Base-by-base conservation (phyloP, 2,797 vertebrate species). In the Cetoscarus ocellatus region DNA sequence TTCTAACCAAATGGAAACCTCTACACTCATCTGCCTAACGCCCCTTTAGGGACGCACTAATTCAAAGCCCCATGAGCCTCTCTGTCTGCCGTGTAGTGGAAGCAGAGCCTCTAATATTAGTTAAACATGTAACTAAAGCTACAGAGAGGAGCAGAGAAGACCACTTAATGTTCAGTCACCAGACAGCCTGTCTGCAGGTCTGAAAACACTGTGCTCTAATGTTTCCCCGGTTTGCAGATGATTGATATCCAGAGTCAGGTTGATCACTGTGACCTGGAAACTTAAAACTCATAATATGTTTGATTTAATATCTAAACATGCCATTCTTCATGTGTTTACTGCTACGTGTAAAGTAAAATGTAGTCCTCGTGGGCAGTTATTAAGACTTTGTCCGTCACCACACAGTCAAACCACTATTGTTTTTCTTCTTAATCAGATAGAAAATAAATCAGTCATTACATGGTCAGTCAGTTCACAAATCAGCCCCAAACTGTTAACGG, bases 171-270 rank as follows among this genome's bases (percentile, higher is more conserved):
- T 12, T 11, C 71, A 34, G 79, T 47, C 77, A 72, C 70, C 82
- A 83, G 85, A 72, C 75, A 64, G 79, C 67, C 75, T 81, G 80
- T 61, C 80, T 62, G 78, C 70, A 34, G 49, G 3, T 8, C 69
- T 1, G 13, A 19, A 14, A 38, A 69, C 7, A 38, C 7, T 7
- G 10, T 19, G 5, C 7, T 66, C 17, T 38, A 3, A 51, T 54
- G 36, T 61, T 18, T 7, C 12, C 36, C 9, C n/a, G 8, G 10
- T 57, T 4, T 8, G 14, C 19, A n/a, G 5, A n/a, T n/a, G 52
- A 58, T 49, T 14, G 18, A 51, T 27, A 8, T 12, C 6, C 27
- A 27, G n/a, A 5, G 17, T 10, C 44, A 56, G 10, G 13, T 11
- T 6, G 1, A 53, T 19, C 44, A 15, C 5, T 9, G 3, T 18